Base-by-base conservation (phyloP, 2,113 vertebrate genomes). In the Steatornis caripensis region DNA sequence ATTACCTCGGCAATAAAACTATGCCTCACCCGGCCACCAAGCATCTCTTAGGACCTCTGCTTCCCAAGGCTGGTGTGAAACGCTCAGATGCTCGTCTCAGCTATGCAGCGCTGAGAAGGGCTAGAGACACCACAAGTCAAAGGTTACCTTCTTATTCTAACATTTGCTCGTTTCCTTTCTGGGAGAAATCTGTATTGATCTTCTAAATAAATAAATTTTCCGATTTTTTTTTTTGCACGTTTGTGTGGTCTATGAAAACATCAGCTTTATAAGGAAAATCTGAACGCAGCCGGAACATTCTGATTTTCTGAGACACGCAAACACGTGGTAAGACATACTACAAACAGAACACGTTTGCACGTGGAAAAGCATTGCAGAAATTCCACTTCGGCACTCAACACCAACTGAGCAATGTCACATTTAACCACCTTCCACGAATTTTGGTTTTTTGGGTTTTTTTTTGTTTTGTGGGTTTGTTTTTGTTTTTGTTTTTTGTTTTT, bases 51-150 rank as follows among this genome's bases (percentile, higher is more conserved):
- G 37, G 36, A 15, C 12, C 53, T 34, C 36, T 17, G 37, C 61
- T 91, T 70, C 71, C 12, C 39, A 8, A 16, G 32, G 54, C n/a
- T 39, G 58, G 8, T 3, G 24, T 4, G 30, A 45, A 30, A 15
- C 15, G 0, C 53, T 9, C 1, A 2, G 18, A 18, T 10, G n/a
- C 39, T 54, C 34, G 10, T 21, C 37, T 29, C 22, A 1, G 32
- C 65, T 54, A 12, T 2, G 2, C 0, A 20, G 43, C 72, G 12
- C 57, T 10, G 11, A 61, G n/a, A 41, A 51, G n/a, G 15, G 30
- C 43, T 41, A 16, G 19, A 27, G 69, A 54, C 5, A 39, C 17
- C 6, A 0, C 5, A 16, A n/a, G 30, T 5, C 75, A 48, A 5
- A 89, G 37, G 37, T 48, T 3, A n/a, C 30, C 60, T 74, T 58